Evolutionary conservation across 2,113 vertebrate genomes (phyloP).

Genomic region (Todiramphus chloris): DNA sequence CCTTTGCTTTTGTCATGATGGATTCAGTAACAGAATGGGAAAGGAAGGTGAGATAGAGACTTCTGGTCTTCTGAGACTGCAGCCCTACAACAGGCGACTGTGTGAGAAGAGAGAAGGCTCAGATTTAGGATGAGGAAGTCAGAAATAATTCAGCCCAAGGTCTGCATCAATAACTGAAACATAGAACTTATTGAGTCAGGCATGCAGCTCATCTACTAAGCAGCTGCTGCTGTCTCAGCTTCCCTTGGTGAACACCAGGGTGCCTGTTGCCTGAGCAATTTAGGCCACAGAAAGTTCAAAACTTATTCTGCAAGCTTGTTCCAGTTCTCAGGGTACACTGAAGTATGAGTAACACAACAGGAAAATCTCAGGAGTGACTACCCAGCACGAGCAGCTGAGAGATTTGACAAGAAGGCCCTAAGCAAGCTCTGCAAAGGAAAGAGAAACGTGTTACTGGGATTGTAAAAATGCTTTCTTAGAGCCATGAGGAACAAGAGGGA

Average conservation of each 20-base stretch:
- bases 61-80: background rate
- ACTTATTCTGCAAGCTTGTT: background rate
- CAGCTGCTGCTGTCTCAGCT: background rate
- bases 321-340: background rate
- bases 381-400: background rate
- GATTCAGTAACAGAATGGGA: background rate
- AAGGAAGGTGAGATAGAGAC: background rate
- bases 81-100: background rate
- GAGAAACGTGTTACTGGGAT: background rate
- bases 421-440: background rate
- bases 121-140: background rate
- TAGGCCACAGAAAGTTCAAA: background rate
- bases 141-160: background rate
- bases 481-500: background rate
- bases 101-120: background rate
- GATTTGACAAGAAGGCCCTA: background rate
- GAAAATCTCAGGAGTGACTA: background rate
- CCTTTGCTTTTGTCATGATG: background rate
- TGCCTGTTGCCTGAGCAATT: background rate
- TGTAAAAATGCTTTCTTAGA: background rate
- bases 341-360: background rate
- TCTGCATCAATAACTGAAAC: background rate
- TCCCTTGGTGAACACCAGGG: background rate
- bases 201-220: background rate
- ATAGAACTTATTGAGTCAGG: background rate